Base-by-base conservation (phyloP, 2,113 vertebrate genomes). In the Varanus komodoensis region DNA sequence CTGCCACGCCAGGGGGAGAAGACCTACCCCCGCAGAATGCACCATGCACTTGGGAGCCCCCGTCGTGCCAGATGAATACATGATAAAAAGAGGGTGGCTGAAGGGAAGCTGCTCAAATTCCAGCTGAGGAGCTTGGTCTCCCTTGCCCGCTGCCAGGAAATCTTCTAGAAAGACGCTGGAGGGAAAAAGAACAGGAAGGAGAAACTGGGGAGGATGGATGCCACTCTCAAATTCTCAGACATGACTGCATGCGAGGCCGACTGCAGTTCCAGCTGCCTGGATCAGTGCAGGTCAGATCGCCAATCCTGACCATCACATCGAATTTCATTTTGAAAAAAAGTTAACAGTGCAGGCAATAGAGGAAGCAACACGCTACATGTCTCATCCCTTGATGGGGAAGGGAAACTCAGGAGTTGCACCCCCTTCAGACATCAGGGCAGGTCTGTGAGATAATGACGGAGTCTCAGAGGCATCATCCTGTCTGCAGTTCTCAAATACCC, bases 1-100 rank as follows among this genome's bases (percentile, higher is more conserved):
- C 21, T 11, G 2, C 2, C 14, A 11, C 67, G 19, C 29, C 64
- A 80, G 89, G 67, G 87, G 34, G 57, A 4, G 64, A 32, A 81
- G 52, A 97, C 98, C 92, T 96, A 99, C 99, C 98, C 99, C 99
- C 0, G 98, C 98, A 0, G 99, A 99, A 95, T 99, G 99, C 91
- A 99, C 99, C 98, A 99, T 99, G 94, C 99, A 99, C 94, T 99
- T 99, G 0, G 99, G 99, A 7, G 99, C 98, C 3, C 99, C 99
- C 0, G 99, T 99, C 38, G 99, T 99, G 90, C 99, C 99, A 0
- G 99, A 99, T 0, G 99, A 99, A 93, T 98, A 99, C 98, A 99
- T 98, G 95, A 99, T 99, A 89, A 98, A 98, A 52, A 99, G 97
- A 0, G 99, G 99, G 88, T 99, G 99, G 92, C 93, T 98, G 95